Evolutionary conservation across 2,797 vertebrate species (phyloP).

Genomic region (Pipistrellus nathusii): DNA sequence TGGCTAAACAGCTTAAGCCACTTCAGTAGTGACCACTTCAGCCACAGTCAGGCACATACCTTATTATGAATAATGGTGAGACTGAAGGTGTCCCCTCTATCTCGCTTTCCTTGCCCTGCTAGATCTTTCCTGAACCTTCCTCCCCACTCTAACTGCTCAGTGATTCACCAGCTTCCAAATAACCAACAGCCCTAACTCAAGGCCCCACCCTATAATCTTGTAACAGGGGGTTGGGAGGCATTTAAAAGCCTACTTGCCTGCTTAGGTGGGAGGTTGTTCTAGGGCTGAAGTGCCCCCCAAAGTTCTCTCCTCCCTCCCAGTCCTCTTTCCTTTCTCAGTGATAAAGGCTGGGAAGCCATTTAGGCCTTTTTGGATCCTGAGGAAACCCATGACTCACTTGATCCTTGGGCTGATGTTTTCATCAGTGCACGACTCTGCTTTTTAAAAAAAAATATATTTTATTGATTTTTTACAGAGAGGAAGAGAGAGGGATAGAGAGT

Average conservation of each 20-base stretch:
- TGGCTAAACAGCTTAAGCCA: neutral
- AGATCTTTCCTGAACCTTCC: neutral
- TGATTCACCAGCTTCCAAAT: neutral
- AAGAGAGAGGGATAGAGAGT: too few relatives aligned
- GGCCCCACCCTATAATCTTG: neutral
- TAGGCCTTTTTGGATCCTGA: neutral
- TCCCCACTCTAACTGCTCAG: neutral
- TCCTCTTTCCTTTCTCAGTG: neutral
- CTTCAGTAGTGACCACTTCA: neutral
- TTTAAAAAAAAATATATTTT: neutral
- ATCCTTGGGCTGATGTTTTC: neutral
- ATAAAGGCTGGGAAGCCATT: neutral
- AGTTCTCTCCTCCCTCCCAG: neutral
- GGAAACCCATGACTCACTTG: neutral
- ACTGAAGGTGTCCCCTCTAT: fast-evolving
- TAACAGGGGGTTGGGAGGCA: neutral
- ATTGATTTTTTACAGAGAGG: too few relatives aligned
- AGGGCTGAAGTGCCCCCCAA: neutral
- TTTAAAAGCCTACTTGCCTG: neutral
- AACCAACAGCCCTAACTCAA: neutral
- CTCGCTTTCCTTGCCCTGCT: neutral
- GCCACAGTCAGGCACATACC: fast-evolving
- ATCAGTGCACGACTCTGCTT: neutral
- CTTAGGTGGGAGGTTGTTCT: neutral
- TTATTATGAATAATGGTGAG: neutral